Conservation (phyloP, 2,888 invertebrate genomes). For the Ophioninae sp. region DNA sequence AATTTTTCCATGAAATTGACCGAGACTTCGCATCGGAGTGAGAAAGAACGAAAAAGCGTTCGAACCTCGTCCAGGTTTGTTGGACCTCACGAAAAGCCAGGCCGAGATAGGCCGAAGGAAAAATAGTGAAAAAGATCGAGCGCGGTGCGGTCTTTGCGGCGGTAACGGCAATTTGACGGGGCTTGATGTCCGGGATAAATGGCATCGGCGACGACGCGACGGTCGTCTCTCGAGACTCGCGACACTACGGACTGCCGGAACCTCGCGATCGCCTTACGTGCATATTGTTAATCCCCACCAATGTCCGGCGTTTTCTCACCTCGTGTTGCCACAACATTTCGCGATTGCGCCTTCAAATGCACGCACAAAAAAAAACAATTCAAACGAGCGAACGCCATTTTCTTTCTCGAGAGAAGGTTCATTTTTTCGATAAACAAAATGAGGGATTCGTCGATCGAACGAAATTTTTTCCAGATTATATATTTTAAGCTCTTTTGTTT, state of each 20-base stretch:
- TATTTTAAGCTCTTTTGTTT: neutral
- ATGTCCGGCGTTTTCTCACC: constrained; percentile 49
- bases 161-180: constrained; percentile 25
- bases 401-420: neutral
- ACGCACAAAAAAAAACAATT: constrained; percentile 14
- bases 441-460: neutral
- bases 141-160: constrained; percentile 10
- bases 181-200: constrained; percentile 49
- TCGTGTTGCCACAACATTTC: constrained; percentile 41
- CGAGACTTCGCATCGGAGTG: neutral
- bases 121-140: constrained; percentile 10
- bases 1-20: neutral
- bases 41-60: neutral
- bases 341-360: constrained; percentile 56
- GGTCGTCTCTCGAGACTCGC: constrained; percentile 50
- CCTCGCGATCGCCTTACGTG: constrained; percentile 45
- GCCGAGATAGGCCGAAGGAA: constrained; percentile 12
- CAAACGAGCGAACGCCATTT: neutral
- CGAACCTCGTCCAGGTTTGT: constrained; percentile 50
- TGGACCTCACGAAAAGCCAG: constrained; percentile 23
- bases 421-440: neutral
- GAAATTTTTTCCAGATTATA: neutral
- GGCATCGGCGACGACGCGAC: constrained; percentile 48
- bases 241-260: constrained; percentile 56
- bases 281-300: constrained; percentile 59